Evolutionary conservation across 2,113 vertebrate species (phyloP), one percentile per base, ranked within the genome.

Genomic region (Proterorhinus semilunaris): DNA sequence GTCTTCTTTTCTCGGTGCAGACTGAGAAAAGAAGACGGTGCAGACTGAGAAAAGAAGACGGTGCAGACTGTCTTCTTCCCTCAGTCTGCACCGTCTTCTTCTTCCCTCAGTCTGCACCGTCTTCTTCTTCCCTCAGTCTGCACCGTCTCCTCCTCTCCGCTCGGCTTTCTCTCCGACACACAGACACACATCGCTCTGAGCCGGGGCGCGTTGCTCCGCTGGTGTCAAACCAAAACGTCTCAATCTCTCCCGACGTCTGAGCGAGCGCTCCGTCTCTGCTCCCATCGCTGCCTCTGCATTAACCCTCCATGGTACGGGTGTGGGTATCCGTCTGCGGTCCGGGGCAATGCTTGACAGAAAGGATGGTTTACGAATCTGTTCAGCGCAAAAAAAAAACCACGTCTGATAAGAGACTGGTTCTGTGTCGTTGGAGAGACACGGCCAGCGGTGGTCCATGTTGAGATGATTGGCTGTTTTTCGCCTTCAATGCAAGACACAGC

Each of bases 261-360:
- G 10, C 74, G 67, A 84, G 43, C 15, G 51, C 54, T 66, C 72
- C 42, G 8, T 57, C 69, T 42, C 50, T 6, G 59, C 6, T 1
- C 4, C 62, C 49, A 61, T 2, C 8, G 54, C 73, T 12, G 5
- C 52, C 71, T 78, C 55, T 50, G 36, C 72, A 16, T 83, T 76
- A 84, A 82, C 71, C 21, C 48, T 69, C 79, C 83, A 71, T n/a
- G n/a, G n/a, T 70, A 81, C 78, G 59, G n/a, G n/a, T 42, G 27
- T 21, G 27, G 55, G 10, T 16, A 55, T 55, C 53, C 27, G 53
- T 58, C 21, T 58, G 17, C 72, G 15, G 65, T 62, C 21, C 52
- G 17, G 70, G 76, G 71, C 54, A 72, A 67, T 47, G 74, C 75
- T 74, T 85, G 86, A 86, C 86, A 71, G 62, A 75, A 75, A 64